Conservation (phyloP, 2,797 vertebrate genomes). For the Malacoctenus gilli region DNA sequence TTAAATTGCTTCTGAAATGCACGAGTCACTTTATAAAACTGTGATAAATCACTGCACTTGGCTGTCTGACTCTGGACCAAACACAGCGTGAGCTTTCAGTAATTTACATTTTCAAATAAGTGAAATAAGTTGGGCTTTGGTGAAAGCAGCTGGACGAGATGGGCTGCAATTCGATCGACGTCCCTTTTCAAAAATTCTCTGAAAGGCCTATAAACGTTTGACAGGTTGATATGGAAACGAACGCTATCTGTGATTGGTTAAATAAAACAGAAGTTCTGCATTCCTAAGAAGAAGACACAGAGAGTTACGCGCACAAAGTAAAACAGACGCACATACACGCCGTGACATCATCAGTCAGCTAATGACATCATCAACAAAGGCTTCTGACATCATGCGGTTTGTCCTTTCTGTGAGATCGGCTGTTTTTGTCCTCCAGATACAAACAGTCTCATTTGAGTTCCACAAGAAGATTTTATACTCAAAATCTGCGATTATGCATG, state of each 20-base stretch:
- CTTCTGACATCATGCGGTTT: slow-evolving; percentile 76
- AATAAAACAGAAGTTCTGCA: slow-evolving; percentile 65
- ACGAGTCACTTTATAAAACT: slow-evolving; percentile 12
- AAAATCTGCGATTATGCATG: slow-evolving; percentile 72
- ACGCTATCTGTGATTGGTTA: slow-evolving; percentile 19
- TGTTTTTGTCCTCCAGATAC: slow-evolving; percentile 62
- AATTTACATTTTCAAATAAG: slow-evolving; percentile 36
- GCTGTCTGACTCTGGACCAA: slow-evolving; percentile 17
- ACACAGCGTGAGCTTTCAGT: slow-evolving; percentile 34
- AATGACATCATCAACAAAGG: slow-evolving; percentile 77
- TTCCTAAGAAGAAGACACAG: slow-evolving; percentile 64
- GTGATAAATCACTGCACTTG: neutral
- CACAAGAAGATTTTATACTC: slow-evolving; percentile 71
- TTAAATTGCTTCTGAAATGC: slow-evolving; percentile 7
- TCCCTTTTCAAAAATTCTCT: slow-evolving; percentile 8
- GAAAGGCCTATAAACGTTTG: slow-evolving; percentile 34
- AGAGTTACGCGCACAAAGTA: slow-evolving; percentile 32
- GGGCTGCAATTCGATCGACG: slow-evolving; percentile 36
- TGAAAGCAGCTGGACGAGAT: slow-evolving; percentile 57
- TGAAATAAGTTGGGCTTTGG: slow-evolving; percentile 61
- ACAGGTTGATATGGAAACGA: slow-evolving; percentile 66
- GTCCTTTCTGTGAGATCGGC: slow-evolving; percentile 78
- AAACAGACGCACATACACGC: slow-evolving; percentile 72
- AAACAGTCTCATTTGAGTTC: slow-evolving; percentile 56
- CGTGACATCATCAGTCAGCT: slow-evolving; percentile 78